These are phyloP conservation scores for Salvator merianae DNA, from an alignment of 2,113 vertebrate genomes.

Conservation along the genomic window DNA sequence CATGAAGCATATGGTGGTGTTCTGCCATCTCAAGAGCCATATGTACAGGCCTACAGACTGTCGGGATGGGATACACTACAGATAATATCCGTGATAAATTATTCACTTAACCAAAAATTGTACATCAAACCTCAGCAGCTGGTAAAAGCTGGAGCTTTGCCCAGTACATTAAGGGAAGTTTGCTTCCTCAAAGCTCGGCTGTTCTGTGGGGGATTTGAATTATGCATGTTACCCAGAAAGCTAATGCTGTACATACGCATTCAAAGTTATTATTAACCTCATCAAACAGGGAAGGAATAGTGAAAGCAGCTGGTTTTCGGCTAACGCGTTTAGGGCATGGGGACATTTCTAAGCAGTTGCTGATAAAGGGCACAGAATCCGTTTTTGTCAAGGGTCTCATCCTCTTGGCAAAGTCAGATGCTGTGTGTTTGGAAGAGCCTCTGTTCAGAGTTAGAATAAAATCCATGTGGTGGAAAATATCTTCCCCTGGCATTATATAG, in stretches of 20 bases:
- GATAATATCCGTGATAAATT: constrained; percentile 75
- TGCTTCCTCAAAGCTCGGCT: constrained; percentile 76
- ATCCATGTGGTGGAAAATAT: too few species aligned
- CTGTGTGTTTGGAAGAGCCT: not conserved
- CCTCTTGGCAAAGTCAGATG: not conserved
- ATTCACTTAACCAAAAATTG: constrained; percentile 79
- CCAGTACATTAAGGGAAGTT: constrained; percentile 74
- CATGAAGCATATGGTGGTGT: constrained; percentile 73
- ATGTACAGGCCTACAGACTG: constrained; percentile 70
- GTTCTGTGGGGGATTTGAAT: constrained; percentile 76
- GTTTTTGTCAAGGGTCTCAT: not conserved
- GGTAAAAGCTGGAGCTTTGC: constrained; percentile 72
- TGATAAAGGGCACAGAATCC: constrained; percentile 38
- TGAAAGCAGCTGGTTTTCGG: constrained; percentile 70
- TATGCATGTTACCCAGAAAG: constrained; percentile 76
- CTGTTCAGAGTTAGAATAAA: too few species aligned
- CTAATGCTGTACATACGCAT: constrained; percentile 76
- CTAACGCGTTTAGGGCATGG: constrained; percentile 45
- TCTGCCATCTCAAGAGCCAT: constrained; percentile 74
- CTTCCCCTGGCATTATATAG: too few species aligned
- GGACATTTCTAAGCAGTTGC: constrained; percentile 54
- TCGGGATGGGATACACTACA: constrained; percentile 69
- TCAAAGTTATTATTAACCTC: constrained; percentile 80
- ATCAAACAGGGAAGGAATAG: constrained; percentile 65
- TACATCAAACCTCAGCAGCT: constrained; percentile 73